A percentile compares a stretch with the other conserved stretches of the same genome.
Conservation (phyloP, 2,888 invertebrate species). For the Sphaeridia pumilis region DNA sequence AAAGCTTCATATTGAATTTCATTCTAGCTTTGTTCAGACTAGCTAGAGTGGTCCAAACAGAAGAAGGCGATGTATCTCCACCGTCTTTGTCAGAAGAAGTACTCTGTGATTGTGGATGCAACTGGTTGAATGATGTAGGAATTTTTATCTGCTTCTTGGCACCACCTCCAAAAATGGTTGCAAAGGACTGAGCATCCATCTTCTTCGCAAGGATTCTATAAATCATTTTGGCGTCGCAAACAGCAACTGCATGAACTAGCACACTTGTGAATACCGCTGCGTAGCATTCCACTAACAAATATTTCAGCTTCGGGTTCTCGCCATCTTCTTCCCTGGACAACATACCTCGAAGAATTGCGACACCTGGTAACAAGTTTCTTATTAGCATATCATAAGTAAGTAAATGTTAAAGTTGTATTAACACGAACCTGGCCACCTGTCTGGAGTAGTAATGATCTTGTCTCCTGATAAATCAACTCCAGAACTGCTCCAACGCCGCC, state of each 20-base stretch:
- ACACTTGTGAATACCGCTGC: constrained; percentile 85
- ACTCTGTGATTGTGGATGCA: constrained; percentile 34
- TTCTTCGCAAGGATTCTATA: constrained; percentile 73
- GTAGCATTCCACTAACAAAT: constrained; percentile 84
- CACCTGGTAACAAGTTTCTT: constrained; percentile 48
- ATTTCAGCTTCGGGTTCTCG: constrained; percentile 79
- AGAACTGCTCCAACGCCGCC: constrained; percentile 63
- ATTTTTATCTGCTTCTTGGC: constrained; percentile 73
- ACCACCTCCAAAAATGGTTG: constrained; percentile 76
- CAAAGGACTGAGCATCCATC: constrained; percentile 66
- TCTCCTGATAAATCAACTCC: constrained; percentile 43
- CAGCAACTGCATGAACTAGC: constrained; percentile 80
- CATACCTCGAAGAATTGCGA: constrained; percentile 79
- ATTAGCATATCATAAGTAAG: constrained; percentile 5
- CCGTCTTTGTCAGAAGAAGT: constrained; percentile 35
- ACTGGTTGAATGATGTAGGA: constrained; percentile 49
- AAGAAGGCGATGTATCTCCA: constrained; percentile 35
- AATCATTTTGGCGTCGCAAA: constrained; percentile 85
- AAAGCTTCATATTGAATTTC: constrained; percentile 75
- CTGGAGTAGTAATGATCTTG: constrained; percentile 64
- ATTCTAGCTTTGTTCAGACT: constrained; percentile 78
- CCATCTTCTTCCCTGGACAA: constrained; percentile 89
- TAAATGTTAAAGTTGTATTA: constrained; percentile 13
- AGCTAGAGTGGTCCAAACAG: constrained; percentile 50
- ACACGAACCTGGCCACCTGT: constrained; percentile 83